A percentile compares a stretch with the other conserved stretches of the same genome.
Conservation (phyloP, 2,888 invertebrate genomes). For the Caenorhabditis japonica region DNA sequence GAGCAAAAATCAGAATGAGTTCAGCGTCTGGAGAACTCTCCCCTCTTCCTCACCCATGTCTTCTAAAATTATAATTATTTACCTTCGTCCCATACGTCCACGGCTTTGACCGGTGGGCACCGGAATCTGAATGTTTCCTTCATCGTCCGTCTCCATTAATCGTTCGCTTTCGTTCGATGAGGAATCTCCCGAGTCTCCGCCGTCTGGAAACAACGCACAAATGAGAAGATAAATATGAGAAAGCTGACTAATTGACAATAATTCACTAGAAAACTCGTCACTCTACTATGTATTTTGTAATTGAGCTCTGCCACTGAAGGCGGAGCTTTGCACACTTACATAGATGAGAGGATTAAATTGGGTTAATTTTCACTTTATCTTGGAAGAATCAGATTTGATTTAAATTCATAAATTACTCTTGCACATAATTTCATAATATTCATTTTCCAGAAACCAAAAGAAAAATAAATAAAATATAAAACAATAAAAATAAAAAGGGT, state of each 20-base stretch:
- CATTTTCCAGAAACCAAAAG: slow-evolving; percentile 7
- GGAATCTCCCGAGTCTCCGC: slow-evolving; percentile 62
- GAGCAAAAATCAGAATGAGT: slow-evolving; percentile 23
- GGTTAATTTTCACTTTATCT: slow-evolving; percentile 3
- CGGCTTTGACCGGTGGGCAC: slow-evolving; percentile 60
- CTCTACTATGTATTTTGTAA: slow-evolving; percentile 21
- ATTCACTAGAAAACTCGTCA: slow-evolving; percentile 13
- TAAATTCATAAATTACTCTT: slow-evolving; percentile 10
- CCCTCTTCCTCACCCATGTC: no score
- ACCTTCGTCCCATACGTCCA: slow-evolving; percentile 71
- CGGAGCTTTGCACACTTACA: slow-evolving; percentile 34
- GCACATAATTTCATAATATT: slow-evolving; percentile 34
- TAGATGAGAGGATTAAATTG: slow-evolving; percentile 43
- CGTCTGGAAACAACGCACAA: slow-evolving; percentile 58
- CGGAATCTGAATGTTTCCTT: slow-evolving; percentile 67
- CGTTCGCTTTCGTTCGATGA: slow-evolving; percentile 68
- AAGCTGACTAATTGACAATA: slow-evolving; percentile 20
- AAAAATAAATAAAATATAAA: background rate
- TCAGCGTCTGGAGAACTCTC: slow-evolving; percentile 38
- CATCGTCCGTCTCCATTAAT: slow-evolving; percentile 72
- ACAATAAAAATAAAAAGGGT: slow-evolving; percentile 3
- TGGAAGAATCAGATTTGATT: background rate
- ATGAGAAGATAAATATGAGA: slow-evolving; percentile 20
- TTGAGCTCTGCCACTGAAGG: slow-evolving; percentile 18
- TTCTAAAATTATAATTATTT: no score